These are phyloP conservation scores for Nineta flava DNA, from an alignment of 2,888 invertebrate genomes.

Conservation along the genomic window DNA sequence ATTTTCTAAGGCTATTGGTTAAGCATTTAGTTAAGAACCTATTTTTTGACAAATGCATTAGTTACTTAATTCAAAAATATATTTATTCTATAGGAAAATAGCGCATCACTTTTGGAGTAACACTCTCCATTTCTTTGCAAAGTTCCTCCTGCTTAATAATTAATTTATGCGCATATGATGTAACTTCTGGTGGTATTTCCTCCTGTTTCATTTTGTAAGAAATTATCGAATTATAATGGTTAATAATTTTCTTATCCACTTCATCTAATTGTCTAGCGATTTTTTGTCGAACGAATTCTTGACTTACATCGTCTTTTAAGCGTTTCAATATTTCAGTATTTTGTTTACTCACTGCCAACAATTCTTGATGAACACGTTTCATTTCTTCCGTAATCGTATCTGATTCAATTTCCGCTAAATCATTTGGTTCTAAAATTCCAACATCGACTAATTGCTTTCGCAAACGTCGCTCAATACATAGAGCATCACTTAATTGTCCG, in stretches of 20 bases:
- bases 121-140: conserved; percentile 5
- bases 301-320: conserved; percentile 8
- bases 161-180: conserved; percentile 3
- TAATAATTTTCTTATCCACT: conserved; percentile 5
- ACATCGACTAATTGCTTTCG: conserved; percentile 76
- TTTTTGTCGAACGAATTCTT: conserved; percentile 1
- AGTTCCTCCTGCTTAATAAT: conserved; percentile 4
- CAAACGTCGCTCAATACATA: conserved; percentile 68
- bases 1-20: no score
- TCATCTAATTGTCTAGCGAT: conserved; percentile 3
- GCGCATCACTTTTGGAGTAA: conserved; percentile 1
- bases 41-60: no score
- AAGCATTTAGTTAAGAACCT: no score
- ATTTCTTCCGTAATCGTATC: conserved; percentile 83
- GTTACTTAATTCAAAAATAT: no score
- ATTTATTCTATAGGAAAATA: conserved; percentile 4
- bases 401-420: conserved; percentile 40
- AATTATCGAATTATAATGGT: conserved; percentile 4
- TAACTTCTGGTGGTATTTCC: conserved; percentile 2
- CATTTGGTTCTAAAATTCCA: conserved; percentile 61
- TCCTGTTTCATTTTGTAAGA: conserved; percentile 5
- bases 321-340: conserved; percentile 57
- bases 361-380: conserved; percentile 70
- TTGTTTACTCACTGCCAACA: conserved; percentile 59
- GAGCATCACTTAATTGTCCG: conserved; percentile 25